Base-by-base conservation (phyloP, 2,888 invertebrate species). In the Caenorhabditis sp. region DNA sequence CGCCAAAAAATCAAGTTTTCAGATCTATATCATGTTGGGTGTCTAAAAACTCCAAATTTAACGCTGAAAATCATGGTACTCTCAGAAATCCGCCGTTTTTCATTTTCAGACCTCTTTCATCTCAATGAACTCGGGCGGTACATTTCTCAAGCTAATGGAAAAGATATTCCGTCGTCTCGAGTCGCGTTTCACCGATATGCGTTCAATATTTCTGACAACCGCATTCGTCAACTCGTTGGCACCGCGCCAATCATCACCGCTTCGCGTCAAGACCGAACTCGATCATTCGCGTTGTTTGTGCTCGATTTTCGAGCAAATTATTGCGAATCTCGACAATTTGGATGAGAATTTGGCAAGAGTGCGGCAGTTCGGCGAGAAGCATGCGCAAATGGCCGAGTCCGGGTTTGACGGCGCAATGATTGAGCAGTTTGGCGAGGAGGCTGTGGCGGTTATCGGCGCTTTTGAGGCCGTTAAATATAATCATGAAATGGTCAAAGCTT, bases 251-350 rank as follows among this genome's bases (percentile, higher is more conserved):
- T 63, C 67, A 8, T 73, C 79, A 0, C 79, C 81, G n/a, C 75
- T 76, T 2, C 62, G 76, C 1, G 81, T 81, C 1, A 81, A 79
- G 53, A 81, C 81, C 1, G 81, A 81, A 58, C 70, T 79, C 43
- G 81, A 81, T 58, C 81, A 81, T 51, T 81, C 79, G 67, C 79
- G 79, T 63, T 81, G 81, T 64, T 62, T 81, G 60, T 78, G 76
- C 4, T 72, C 74, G 17, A 75, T 77, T 17, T 77, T 77, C 63
- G 76, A 77, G 37, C 61, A 75, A 71, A 62, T 79, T 1, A 73
- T 79, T 26, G 71, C 69, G 0, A 74, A 76, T 60, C 51, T 79
- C 19, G 81, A 81, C 36, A 75, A 79, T 57, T 61, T 79, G 54
- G 72, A 79, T 64, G 70, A 69, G 21, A 69, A 77, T 23, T 57